phyloP scores from a whole-genome alignment of 2,113 vertebrate genomes.

The Jaculus jaculus region DNA sequence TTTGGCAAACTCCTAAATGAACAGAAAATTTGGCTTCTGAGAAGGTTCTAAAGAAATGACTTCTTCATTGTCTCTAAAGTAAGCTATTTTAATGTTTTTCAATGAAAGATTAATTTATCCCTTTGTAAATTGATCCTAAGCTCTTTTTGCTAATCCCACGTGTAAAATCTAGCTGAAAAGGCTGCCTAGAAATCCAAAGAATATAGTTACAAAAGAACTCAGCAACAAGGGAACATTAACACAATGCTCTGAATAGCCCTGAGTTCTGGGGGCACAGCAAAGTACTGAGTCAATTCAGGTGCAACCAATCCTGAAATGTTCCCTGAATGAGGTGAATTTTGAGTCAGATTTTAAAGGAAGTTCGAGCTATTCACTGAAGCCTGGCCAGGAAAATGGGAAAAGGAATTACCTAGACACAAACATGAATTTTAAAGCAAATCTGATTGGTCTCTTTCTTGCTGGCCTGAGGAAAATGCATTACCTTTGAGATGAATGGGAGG shows the following conservation, averaged over 20 bases:
- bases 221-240: neutral
- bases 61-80: slow-evolving; percentile 54
- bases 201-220: slow-evolving; percentile 14
- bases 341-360: slow-evolving; percentile 50
- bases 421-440: slow-evolving; percentile 36
- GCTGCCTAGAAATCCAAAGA: slow-evolving; percentile 53
- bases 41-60: slow-evolving; percentile 26
- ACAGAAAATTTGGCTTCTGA: neutral
- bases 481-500: neutral
- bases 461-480: neutral
- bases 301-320: slow-evolving; percentile 37
- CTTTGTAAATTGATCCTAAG: slow-evolving; percentile 28
- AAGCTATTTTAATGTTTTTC: slow-evolving; percentile 62
- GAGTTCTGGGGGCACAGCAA: neutral
- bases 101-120: slow-evolving; percentile 41
- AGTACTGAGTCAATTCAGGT: neutral
- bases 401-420: slow-evolving; percentile 34
- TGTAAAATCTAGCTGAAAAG: slow-evolving; percentile 64
- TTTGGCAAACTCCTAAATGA: slow-evolving; percentile 22
- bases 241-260: neutral
- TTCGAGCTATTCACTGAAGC: neutral
- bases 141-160: slow-evolving; percentile 60
- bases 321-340: slow-evolving; percentile 19
- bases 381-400: neutral
- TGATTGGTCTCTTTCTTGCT: neutral